A percentile compares a stretch with the other conserved stretches of the same genome.
Evolutionary conservation across 1,140 invertebrate species (phyloP).

Genomic region (Zeugodacus cucurbitae): DNA sequence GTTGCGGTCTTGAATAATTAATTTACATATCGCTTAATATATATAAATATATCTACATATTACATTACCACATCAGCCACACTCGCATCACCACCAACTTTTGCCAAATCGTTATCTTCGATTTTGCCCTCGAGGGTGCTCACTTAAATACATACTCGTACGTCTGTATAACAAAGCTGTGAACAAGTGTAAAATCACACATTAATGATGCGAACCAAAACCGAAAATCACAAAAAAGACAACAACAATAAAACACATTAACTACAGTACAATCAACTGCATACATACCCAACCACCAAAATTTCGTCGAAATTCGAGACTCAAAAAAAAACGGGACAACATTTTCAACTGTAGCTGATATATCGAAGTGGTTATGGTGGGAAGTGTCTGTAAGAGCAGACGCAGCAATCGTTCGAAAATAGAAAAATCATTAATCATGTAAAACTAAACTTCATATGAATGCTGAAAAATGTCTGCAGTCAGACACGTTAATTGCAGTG

Average conservation of each 20-base stretch:
- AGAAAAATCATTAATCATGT: conserved; percentile 38
- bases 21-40: background rate
- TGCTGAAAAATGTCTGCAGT: background rate
- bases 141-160: background rate
- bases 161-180: background rate
- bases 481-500: background rate
- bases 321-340: background rate
- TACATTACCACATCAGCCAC: background rate
- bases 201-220: conserved; percentile 33
- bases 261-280: background rate
- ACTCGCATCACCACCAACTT: background rate
- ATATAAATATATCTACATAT: background rate
- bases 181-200: conserved; percentile 35
- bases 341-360: background rate
- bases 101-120: background rate
- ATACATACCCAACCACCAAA: background rate
- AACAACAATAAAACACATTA: background rate
- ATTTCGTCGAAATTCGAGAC: background rate
- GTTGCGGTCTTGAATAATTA: background rate
- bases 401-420: background rate
- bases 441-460: background rate
- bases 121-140: background rate
- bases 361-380: background rate
- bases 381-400: background rate
- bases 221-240: background rate